Evolutionary conservation across 2,888 invertebrate genomes (phyloP).

Genomic region (Perithous albicinctus): DNA sequence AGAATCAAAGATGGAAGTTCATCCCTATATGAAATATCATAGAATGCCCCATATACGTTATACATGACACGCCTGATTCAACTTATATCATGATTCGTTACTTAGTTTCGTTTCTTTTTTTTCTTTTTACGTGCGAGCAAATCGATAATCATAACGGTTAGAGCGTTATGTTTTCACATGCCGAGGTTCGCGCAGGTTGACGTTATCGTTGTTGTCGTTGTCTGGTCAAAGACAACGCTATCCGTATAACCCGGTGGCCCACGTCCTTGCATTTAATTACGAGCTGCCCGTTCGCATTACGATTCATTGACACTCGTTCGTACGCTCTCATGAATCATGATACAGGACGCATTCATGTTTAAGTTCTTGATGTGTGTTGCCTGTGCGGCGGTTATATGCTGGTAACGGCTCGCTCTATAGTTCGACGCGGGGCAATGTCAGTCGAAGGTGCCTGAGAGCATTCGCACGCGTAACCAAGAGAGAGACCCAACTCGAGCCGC

Average conservation of each 20-base stretch:
- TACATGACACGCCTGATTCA: no score
- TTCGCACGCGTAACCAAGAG: slow-evolving; percentile 43
- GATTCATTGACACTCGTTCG: slow-evolving; percentile 75
- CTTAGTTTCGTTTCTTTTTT: no score
- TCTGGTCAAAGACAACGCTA: background rate
- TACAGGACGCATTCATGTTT: slow-evolving; percentile 76
- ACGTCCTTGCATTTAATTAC: slow-evolving; percentile 68
- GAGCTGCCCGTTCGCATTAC: slow-evolving; percentile 67
- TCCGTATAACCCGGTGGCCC: slow-evolving; percentile 45
- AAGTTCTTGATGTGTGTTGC: slow-evolving; percentile 61
- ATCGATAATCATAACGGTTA: background rate
- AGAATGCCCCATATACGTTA: no score
- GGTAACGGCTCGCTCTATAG: slow-evolving; percentile 10
- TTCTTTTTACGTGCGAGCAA: background rate
- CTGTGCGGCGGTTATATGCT: slow-evolving; percentile 9
- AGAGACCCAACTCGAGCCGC: slow-evolving; percentile 2
- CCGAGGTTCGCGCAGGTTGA: background rate
- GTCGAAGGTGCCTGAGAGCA: slow-evolving; percentile 21
- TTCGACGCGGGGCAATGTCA: slow-evolving; percentile 6
- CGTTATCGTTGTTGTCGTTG: no score
- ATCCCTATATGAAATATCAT: no score
- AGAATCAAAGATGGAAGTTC: no score
- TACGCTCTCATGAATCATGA: slow-evolving; percentile 75
- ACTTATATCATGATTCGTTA: no score
- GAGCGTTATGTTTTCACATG: background rate